Percentiles rank a stretch among this genome's conserved stretches.
Evolutionary conservation across 2,888 invertebrate genomes (phyloP).

Genomic region (Maniola hyperantus): DNA sequence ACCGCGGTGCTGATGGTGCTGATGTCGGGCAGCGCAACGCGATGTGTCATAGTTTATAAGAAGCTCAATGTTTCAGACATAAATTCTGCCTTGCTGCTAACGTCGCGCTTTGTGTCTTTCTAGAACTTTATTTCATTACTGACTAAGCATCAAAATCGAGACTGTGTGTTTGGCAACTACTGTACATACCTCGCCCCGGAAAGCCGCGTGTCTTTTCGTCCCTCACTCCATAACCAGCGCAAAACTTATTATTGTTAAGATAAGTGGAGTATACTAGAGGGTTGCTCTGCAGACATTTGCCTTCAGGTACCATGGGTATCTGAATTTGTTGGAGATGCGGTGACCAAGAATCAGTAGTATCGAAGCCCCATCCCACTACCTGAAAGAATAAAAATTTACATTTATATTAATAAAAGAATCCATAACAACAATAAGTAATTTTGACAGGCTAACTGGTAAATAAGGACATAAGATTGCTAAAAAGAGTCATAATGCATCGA

Average conservation of each 20-base stretch:
- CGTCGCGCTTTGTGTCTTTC: no score
- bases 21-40: no score
- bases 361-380: slow-evolving; percentile 51
- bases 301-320: slow-evolving; percentile 44
- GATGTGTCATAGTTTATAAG: no score
- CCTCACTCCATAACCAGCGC: slow-evolving; percentile 39
- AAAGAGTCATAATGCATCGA: no score
- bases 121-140: neutral
- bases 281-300: slow-evolving; percentile 42
- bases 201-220: neutral
- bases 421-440: no score
- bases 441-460: no score
- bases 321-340: slow-evolving; percentile 43
- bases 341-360: slow-evolving; percentile 43
- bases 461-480: no score
- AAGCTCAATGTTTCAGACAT: no score
- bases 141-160: neutral
- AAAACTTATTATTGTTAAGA: slow-evolving; percentile 42
- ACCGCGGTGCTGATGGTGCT: no score
- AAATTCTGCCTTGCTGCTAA: no score
- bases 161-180: neutral
- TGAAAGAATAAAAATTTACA: neutral
- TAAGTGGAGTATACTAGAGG: slow-evolving; percentile 40
- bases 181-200: slow-evolving; percentile 47
- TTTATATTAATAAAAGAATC: no score